Percentiles rank a stretch among this genome's conserved stretches.
Conservation (phyloP, 2,888 invertebrate species). For the Hemaris fuciformis region DNA sequence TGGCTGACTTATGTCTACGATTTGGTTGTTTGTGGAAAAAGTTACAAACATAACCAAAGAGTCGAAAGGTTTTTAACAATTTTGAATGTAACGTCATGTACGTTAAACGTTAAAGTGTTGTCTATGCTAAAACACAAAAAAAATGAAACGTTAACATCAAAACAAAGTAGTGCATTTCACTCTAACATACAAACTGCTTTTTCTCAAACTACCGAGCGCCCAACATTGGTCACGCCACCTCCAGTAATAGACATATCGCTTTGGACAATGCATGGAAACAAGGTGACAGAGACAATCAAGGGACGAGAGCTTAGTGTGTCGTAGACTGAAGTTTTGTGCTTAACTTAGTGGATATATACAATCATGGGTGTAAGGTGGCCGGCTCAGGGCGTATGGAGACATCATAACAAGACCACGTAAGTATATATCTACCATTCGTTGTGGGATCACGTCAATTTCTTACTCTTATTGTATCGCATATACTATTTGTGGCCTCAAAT, state of each 20-base stretch:
- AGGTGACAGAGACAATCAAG: slow-evolving; percentile 67
- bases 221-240: not conserved
- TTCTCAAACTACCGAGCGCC: not conserved
- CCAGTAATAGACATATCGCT: slow-evolving; percentile 36
- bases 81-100: no score
- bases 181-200: not conserved
- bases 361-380: slow-evolving; percentile 62
- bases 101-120: no score
- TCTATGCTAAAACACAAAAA: not conserved
- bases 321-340: slow-evolving; percentile 71
- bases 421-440: slow-evolving; percentile 40
- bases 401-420: slow-evolving; percentile 61
- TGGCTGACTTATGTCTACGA: slow-evolving; percentile 8
- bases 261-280: slow-evolving; percentile 64
- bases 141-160: not conserved
- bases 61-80: no score
- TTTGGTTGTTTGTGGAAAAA: slow-evolving; percentile 5
- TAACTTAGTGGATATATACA: slow-evolving; percentile 36
- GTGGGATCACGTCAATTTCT: not conserved
- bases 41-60: no score
- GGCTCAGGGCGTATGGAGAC: slow-evolving; percentile 48
- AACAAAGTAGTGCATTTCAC: not conserved
- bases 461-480: slow-evolving; percentile 58
- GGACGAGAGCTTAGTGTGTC: slow-evolving; percentile 72
- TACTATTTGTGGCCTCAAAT: slow-evolving; percentile 57